Conservation (phyloP, 2,113 vertebrate species). For the Misgurnus anguillicaudatus region DNA sequence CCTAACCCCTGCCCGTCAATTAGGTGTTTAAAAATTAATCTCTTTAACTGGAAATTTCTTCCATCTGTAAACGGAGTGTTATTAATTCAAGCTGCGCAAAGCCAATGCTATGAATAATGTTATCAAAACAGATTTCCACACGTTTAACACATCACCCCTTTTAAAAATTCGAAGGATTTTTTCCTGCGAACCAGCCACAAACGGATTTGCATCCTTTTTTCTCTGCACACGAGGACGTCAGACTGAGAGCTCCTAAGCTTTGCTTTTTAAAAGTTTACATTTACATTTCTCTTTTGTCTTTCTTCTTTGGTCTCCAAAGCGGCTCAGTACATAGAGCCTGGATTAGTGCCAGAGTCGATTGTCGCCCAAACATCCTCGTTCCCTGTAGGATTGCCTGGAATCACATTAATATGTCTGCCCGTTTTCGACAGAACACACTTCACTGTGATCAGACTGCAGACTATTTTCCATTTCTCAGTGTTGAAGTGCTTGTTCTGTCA, state of each 20-base stretch:
- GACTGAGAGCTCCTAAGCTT: constrained; percentile 65
- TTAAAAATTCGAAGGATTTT: constrained; percentile 79
- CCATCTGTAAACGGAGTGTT: constrained; percentile 82
- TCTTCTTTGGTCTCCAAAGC: constrained; percentile 70
- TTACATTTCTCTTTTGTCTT: constrained; percentile 70
- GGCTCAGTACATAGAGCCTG: constrained; percentile 69
- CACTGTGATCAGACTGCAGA: constrained; percentile 64
- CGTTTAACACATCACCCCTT: constrained; percentile 75
- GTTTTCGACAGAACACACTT: constrained; percentile 43
- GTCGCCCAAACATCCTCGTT: constrained; percentile 48
- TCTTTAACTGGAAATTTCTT: constrained; percentile 84
- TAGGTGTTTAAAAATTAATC: constrained; percentile 86
- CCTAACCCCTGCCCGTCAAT: constrained; percentile 80
- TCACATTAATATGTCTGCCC: constrained; percentile 65
- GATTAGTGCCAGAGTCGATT: constrained; percentile 69
- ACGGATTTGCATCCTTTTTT: constrained; percentile 79
- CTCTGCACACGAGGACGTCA: constrained; percentile 29
- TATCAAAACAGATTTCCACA: constrained; percentile 84
- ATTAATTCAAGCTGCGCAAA: constrained; percentile 80
- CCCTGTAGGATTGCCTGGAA: constrained; percentile 69
- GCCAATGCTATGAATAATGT: constrained; percentile 82
- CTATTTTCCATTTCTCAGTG: constrained; percentile 65
- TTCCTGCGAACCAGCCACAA: constrained; percentile 75
- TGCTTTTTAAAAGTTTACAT: constrained; percentile 71
- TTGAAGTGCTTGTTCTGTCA: constrained; percentile 70